Conservation (phyloP, 2,113 vertebrate species). For the Phyllostomus hastatus region DNA sequence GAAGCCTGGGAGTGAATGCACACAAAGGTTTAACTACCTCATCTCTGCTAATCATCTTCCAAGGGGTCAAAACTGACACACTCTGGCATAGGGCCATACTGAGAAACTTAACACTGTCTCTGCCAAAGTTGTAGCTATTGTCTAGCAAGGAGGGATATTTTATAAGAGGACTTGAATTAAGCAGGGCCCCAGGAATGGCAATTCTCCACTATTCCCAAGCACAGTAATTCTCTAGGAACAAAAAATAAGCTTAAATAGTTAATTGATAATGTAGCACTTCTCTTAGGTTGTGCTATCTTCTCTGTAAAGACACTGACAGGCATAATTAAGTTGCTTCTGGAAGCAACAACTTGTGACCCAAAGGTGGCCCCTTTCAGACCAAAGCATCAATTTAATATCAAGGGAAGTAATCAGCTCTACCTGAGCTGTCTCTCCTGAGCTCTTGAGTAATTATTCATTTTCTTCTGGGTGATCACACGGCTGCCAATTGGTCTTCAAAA, state of each 20-base stretch:
- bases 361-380: conserved; percentile 30
- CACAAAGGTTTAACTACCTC: conserved; percentile 33
- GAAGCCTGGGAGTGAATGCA: neutral
- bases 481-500: conserved; percentile 40
- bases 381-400: conserved; percentile 56
- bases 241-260: conserved; percentile 23
- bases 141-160: conserved; percentile 23
- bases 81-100: neutral
- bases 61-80: conserved; percentile 24
- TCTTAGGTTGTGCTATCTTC: neutral
- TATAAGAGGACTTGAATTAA: conserved; percentile 61
- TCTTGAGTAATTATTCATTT: conserved; percentile 55
- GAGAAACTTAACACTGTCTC: neutral
- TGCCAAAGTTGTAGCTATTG: conserved; percentile 51
- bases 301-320: neutral
- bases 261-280: neutral
- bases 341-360: conserved; percentile 37
- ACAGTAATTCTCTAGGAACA: neutral
- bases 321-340: conserved; percentile 53
- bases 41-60: conserved; percentile 18
- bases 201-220: conserved; percentile 30
- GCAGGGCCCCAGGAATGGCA: neutral
- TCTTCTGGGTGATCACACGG: conserved; percentile 10
- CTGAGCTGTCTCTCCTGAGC: conserved; percentile 40
- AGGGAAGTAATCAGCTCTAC: conserved; percentile 37